Base-by-base conservation (phyloP, 2,888 invertebrate species). In the Microchrysa polita region DNA sequence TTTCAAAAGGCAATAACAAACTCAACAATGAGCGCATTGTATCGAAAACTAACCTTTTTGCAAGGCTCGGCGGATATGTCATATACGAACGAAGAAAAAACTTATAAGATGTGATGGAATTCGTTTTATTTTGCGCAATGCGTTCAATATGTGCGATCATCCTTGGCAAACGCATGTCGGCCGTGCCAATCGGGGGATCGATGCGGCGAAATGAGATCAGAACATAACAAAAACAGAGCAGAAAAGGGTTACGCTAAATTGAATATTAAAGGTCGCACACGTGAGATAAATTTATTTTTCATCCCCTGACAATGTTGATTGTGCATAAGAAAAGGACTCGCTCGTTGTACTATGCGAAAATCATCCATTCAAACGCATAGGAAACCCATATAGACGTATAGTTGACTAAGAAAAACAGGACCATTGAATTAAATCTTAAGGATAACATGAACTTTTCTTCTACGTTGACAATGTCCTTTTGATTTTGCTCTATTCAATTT, bases 221-320 rank as follows among this genome's bases (percentile, higher is more conserved):
- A 55, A 55, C 20, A 55, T 57, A 73, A 71, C 72, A 74, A 63
- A 63, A 72, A 60, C 57, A 72, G n/a, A n/a, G 55, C 55, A 55
- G 16, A 71, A 76, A 76, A 72, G 73, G 74, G 76, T 76, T 76
- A 74, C 76, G 73, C 76, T 76, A 76, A 76, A 76, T 76, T 76
- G 72, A 76, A 76, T 76, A 76, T 76, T 76, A 76, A 76, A 76
- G 76, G 76, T 76, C 74, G 73, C 73, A 76, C 76, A 76, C 76
- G 76, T 76, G 76, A 76, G 73, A 76, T 74, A 76, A 74, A 76
- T 73, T 76, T 75, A 75, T 75, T 73, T 53, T 67, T 16, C 7
- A 48, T 22, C 75, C 73, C 65, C 27, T 34, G 4, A 7, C 27
- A 34, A n/a, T 34, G 7, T n/a, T 34, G 27, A 7, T 34, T 34